Conservation (phyloP, 2,888 invertebrate species). For the Coleophora deauratella region DNA sequence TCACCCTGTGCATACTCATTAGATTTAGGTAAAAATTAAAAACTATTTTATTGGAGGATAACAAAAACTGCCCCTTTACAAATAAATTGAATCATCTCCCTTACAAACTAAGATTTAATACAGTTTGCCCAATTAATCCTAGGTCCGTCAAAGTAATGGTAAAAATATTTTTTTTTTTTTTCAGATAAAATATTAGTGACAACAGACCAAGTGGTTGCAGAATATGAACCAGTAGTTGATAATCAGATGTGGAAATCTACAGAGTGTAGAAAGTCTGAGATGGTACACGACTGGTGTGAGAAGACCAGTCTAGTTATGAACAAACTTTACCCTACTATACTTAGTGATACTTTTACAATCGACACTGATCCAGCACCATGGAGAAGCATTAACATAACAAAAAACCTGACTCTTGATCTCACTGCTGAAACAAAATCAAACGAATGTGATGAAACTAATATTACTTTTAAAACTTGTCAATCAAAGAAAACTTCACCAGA, state of each 20-base stretch:
- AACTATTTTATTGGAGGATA: not conserved
- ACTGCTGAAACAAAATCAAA: constrained; percentile 23
- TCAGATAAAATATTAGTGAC: constrained; percentile 78
- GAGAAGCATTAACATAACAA: constrained; percentile 31
- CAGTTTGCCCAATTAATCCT: too few species aligned
- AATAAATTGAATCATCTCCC: too few species aligned
- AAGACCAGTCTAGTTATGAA: constrained; percentile 52
- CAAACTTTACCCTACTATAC: constrained; percentile 60
- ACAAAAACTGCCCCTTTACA: not conserved
- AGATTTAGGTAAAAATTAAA: constrained; percentile 48
- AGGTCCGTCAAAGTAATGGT: not conserved
- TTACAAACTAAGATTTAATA: too few species aligned
- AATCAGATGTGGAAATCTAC: constrained; percentile 33
- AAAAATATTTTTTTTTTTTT: constrained; percentile 6
- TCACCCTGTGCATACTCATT: constrained; percentile 53
- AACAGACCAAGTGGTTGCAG: constrained; percentile 74
- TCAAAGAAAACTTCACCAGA: constrained; percentile 29
- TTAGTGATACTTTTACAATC: constrained; percentile 47
- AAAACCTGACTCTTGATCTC: constrained; percentile 38
- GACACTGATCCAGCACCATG: constrained; percentile 46
- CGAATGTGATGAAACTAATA: constrained; percentile 27
- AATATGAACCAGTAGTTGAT: constrained; percentile 63
- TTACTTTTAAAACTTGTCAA: constrained; percentile 49
- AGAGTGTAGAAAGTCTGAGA: constrained; percentile 48
- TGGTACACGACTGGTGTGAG: constrained; percentile 62